These are phyloP conservation scores for Meta bourneti DNA, from an alignment of 2,888 invertebrate species.

Conservation along the genomic window DNA sequence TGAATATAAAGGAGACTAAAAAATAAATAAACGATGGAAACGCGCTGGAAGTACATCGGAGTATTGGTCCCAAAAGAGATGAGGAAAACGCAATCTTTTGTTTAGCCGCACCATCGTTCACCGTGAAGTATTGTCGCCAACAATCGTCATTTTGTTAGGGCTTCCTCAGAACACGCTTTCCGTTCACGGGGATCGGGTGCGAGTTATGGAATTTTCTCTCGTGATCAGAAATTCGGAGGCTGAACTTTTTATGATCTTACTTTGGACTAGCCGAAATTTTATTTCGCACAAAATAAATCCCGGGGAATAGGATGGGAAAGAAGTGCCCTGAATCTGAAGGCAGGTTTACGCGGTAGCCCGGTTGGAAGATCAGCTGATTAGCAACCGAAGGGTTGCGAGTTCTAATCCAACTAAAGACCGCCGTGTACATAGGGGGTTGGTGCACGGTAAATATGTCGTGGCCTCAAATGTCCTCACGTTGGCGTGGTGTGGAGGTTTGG, in stretches of 20 bases:
- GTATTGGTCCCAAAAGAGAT: constrained; percentile 51
- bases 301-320: background rate
- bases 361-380: too few species aligned
- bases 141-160: constrained; percentile 64
- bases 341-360: background rate
- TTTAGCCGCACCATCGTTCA: constrained; percentile 52
- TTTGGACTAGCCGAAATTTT: too few species aligned
- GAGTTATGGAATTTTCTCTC: constrained; percentile 27
- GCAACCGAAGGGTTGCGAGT: too few species aligned
- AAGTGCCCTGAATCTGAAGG: background rate
- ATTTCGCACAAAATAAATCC: too few species aligned
- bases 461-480: too few species aligned
- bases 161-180: constrained; percentile 37
- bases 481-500: too few species aligned
- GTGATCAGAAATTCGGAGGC: background rate
- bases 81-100: constrained; percentile 45
- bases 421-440: too few species aligned
- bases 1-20: constrained; percentile 41
- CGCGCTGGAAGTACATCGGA: constrained; percentile 19
- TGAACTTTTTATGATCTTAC: too few species aligned
- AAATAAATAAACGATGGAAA: background rate
- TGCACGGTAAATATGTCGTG: too few species aligned
- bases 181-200: constrained; percentile 4
- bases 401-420: too few species aligned
- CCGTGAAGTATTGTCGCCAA: constrained; percentile 47